Percentiles rank a stretch among this genome's conserved stretches.
Evolutionary conservation across 1,140 invertebrate genomes (phyloP).

Genomic region (Euwallacea fornicatus): DNA sequence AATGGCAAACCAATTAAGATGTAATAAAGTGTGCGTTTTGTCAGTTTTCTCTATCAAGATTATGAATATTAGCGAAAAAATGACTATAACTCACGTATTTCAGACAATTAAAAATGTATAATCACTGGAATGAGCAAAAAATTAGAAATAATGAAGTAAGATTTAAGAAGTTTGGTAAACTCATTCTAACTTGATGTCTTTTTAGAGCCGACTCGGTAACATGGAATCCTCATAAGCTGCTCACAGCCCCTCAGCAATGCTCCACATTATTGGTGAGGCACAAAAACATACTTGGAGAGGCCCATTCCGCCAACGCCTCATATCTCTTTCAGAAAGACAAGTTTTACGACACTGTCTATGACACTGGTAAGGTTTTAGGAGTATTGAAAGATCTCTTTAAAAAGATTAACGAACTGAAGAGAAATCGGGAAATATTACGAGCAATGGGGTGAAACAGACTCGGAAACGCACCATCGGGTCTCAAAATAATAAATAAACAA

Average conservation of each 20-base stretch:
- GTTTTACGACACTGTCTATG: constrained; percentile 81
- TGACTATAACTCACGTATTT: too few relatives aligned
- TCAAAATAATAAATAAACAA: neutral
- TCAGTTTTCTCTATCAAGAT: too few relatives aligned
- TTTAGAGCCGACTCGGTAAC: constrained; percentile 80
- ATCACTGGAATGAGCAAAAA: too few relatives aligned
- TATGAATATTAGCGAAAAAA: too few relatives aligned
- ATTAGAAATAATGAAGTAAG: too few relatives aligned
- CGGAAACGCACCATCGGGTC: neutral
- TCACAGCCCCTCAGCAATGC: constrained; percentile 88
- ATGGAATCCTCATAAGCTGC: constrained; percentile 92
- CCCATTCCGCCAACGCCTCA: constrained; percentile 73
- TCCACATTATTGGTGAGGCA: constrained; percentile 80
- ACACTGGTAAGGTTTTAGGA: constrained; percentile 29
- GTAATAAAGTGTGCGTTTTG: too few relatives aligned
- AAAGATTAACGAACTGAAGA: neutral
- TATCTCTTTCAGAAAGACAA: constrained; percentile 97
- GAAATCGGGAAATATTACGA: too few relatives aligned
- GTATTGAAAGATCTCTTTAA: neutral
- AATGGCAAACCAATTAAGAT: too few relatives aligned
- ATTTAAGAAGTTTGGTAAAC: too few relatives aligned
- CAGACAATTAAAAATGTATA: too few relatives aligned
- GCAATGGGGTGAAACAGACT: neutral
- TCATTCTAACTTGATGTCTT: neutral
- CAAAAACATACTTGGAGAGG: constrained; percentile 64